These are phyloP conservation scores for Euwallacea similis DNA, from an alignment of 1,140 invertebrate genomes.

Conservation along the genomic window DNA sequence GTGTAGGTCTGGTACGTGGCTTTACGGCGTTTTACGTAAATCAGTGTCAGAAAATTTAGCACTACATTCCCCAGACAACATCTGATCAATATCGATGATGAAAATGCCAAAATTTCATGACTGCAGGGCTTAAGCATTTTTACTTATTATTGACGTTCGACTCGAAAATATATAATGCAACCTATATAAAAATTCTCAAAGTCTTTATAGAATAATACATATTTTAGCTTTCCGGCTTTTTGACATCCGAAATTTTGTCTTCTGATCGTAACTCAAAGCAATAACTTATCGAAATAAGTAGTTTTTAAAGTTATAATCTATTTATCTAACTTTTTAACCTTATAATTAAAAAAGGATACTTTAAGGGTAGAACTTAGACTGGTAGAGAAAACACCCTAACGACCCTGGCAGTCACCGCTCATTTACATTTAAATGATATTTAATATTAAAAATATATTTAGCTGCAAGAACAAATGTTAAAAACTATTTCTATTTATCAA, in stretches of 20 bases:
- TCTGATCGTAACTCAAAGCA: constrained; percentile 55
- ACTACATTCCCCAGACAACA: no score
- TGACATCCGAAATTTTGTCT: constrained; percentile 51
- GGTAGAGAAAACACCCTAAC: constrained; percentile 43
- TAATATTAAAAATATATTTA: constrained; percentile 46
- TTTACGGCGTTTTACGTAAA: no score
- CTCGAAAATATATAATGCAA: no score
- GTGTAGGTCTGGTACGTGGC: no score
- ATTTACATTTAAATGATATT: constrained; percentile 52
- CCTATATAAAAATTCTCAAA: constrained; percentile 13
- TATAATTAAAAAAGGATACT: constrained; percentile 36
- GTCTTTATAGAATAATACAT: constrained; percentile 1
- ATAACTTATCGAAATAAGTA: constrained; percentile 53
- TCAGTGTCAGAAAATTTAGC: no score
- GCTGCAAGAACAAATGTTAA: constrained; percentile 46
- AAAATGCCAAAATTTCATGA: no score
- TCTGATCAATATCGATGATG: no score
- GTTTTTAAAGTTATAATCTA: constrained; percentile 48
- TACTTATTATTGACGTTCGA: no score
- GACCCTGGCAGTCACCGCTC: constrained; percentile 53
- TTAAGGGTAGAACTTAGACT: constrained; percentile 40
- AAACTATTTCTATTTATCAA: constrained; percentile 52
- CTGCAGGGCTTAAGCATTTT: no score
- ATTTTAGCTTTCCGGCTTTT: not conserved
- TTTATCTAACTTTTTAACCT: constrained; percentile 48